Percentiles rank a stretch among this genome's conserved stretches.
phyloP scores from a whole-genome alignment of 1,140 invertebrate genomes.

The Hormaphis cornu region DNA sequence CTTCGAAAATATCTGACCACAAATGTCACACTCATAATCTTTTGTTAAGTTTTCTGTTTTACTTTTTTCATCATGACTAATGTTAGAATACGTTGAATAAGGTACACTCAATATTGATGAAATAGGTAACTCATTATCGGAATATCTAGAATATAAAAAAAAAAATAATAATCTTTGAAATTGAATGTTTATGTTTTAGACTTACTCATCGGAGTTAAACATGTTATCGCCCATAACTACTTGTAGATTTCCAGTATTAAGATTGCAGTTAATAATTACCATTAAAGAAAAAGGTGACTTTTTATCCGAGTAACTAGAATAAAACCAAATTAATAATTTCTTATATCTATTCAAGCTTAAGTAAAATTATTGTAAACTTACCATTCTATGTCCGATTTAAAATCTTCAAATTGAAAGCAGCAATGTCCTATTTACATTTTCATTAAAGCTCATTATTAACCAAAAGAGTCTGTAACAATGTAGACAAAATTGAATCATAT shows the following conservation, averaged over 20 bases:
- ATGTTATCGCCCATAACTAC: background rate
- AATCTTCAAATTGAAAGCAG: background rate
- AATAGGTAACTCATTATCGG: conserved; percentile 3
- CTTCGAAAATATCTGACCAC: background rate
- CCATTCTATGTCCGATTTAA: background rate
- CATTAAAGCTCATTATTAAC: too few relatives aligned
- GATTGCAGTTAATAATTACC: background rate
- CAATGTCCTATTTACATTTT: background rate
- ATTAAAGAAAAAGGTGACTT: background rate
- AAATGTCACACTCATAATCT: conserved; percentile 4
- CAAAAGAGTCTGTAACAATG: too few relatives aligned
- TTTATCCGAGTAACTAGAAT: background rate
- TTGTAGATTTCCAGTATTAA: background rate
- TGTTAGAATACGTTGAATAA: background rate
- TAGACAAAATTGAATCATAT: too few relatives aligned
- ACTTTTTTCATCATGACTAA: background rate
- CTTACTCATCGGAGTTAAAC: conserved; percentile 6
- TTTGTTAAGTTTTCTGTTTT: background rate
- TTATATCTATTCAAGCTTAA: background rate
- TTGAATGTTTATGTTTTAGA: background rate
- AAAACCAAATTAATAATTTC: background rate
- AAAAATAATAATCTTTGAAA: background rate
- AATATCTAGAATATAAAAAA: background rate
- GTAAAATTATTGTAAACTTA: background rate
- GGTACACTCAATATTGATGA: background rate